Evolutionary conservation across 2,888 invertebrate genomes (phyloP).

Genomic region (Nomada flava): DNA sequence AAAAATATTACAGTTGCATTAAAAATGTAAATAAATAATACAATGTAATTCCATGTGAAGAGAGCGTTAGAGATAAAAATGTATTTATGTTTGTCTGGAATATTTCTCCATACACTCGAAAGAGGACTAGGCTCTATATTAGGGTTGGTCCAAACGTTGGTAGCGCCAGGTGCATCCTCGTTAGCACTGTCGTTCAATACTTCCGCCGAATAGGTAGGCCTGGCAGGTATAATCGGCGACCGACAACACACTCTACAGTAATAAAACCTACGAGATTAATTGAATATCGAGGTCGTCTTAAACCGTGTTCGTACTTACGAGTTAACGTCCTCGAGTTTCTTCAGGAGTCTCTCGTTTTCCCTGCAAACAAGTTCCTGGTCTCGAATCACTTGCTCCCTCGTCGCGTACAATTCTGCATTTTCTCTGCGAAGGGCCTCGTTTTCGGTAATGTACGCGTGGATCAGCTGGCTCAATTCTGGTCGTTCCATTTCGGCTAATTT

Average conservation of each 20-base stretch:
- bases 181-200: slow-evolving; percentile 77
- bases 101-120: slow-evolving; percentile 67
- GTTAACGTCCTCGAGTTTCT: slow-evolving; percentile 95
- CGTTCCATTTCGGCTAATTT: slow-evolving; percentile 91
- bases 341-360: slow-evolving; percentile 95
- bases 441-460: slow-evolving; percentile 94
- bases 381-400: slow-evolving; percentile 91
- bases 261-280: slow-evolving; percentile 49
- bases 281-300: slow-evolving; percentile 30
- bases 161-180: slow-evolving; percentile 79
- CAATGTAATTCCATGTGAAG: too few relatives aligned
- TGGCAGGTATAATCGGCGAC: slow-evolving; percentile 92
- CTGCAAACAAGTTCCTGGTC: slow-evolving; percentile 96
- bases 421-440: slow-evolving; percentile 92
- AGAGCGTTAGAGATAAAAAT: not conserved
- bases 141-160: slow-evolving; percentile 92
- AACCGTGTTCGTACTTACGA: slow-evolving; percentile 87
- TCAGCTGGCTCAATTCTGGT: slow-evolving; percentile 92
- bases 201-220: slow-evolving; percentile 89
- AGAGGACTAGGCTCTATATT: slow-evolving; percentile 69
- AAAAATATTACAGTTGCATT: not conserved
- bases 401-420: slow-evolving; percentile 93
- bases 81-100: not conserved
- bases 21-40: not conserved
- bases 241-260: slow-evolving; percentile 89